Conservation (phyloP, 1,140 invertebrate genomes). For the Solen grandis region DNA sequence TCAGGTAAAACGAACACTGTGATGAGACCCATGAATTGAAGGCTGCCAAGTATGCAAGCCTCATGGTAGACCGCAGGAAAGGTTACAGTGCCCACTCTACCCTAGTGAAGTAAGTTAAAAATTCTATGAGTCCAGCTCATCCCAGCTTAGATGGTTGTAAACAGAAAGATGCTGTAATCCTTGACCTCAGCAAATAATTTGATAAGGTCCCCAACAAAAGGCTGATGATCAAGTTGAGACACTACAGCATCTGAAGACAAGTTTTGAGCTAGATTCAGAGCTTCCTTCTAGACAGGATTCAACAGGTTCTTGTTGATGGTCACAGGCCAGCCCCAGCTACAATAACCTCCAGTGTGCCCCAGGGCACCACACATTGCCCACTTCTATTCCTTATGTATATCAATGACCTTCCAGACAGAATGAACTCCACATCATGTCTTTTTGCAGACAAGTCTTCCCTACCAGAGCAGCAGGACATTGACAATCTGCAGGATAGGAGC, state of each 20-base stretch:
- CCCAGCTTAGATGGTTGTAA: background rate
- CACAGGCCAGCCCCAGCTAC: background rate
- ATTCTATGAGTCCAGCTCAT: too few relatives aligned
- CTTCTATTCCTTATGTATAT: background rate
- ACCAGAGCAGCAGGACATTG: too few relatives aligned
- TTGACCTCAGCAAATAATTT: background rate
- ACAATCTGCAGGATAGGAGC: too few relatives aligned
- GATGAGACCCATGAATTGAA: too few relatives aligned
- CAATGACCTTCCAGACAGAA: too few relatives aligned
- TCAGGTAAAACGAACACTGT: too few relatives aligned
- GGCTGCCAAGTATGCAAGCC: too few relatives aligned
- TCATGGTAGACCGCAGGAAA: too few relatives aligned
- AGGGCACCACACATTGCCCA: background rate
- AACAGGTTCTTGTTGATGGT: background rate
- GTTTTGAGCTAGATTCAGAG: background rate
- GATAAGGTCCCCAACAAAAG: background rate
- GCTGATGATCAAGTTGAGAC: constrained; percentile 3
- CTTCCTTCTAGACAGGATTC: background rate
- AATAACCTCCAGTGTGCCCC: too few relatives aligned
- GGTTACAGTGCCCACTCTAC: too few relatives aligned
- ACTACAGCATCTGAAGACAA: background rate
- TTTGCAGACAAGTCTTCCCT: too few relatives aligned
- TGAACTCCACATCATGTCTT: background rate
- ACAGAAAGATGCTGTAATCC: background rate
- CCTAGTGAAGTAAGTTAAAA: too few relatives aligned